Percentiles rank a stretch among this genome's conserved stretches.
Evolutionary conservation across 2,888 invertebrate genomes (phyloP).

Genomic region (Patella ulyssiponensis): DNA sequence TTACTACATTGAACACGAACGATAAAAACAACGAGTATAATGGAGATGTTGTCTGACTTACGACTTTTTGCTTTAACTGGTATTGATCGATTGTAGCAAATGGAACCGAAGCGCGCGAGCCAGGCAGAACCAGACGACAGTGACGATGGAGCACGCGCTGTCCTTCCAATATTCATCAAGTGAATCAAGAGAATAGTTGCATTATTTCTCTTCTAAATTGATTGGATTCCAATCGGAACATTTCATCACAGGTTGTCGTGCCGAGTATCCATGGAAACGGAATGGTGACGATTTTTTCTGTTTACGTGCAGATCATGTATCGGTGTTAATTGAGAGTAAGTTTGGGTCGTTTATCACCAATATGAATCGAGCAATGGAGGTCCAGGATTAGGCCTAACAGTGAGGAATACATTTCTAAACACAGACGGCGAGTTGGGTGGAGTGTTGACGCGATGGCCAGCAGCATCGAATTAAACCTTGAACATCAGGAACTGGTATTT

Average conservation of each 20-base stretch:
- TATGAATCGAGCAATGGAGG: no score
- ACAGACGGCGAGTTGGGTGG: no score
- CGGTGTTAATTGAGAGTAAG: no score
- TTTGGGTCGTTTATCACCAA: no score
- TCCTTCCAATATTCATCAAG: background rate
- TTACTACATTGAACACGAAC: no score
- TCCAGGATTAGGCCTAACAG: no score
- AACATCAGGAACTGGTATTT: conserved; percentile 61
- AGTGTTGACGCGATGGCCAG: conserved; percentile 44
- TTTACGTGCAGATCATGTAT: background rate
- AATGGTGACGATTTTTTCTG: conserved; percentile 8
- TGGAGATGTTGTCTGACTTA: no score
- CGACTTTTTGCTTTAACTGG: no score
- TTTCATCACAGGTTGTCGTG: conserved; percentile 3
- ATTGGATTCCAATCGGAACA: background rate
- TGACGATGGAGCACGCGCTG: background rate
- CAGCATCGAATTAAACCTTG: conserved; percentile 58
- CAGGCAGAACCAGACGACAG: conserved; percentile 2
- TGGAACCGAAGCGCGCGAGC: no score
- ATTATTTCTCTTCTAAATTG: background rate
- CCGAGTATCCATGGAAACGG: background rate
- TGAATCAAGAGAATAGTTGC: background rate
- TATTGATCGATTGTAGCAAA: no score
- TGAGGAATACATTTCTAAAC: no score
- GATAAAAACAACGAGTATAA: no score